Base-by-base conservation (phyloP, 2,888 invertebrate species). In the Petrolisthes manimaculis region DNA sequence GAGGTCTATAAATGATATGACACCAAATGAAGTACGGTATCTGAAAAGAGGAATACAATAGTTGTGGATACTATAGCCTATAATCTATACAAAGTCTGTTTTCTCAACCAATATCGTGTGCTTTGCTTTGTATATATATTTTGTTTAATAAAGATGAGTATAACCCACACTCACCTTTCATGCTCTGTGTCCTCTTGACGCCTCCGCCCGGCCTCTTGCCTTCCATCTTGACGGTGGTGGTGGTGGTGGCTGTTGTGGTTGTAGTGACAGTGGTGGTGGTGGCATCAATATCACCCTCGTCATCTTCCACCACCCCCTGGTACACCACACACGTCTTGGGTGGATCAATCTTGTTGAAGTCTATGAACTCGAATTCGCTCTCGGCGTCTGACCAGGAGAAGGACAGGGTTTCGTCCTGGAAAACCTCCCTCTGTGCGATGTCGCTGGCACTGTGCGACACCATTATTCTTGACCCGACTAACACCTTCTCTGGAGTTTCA, bases 371-470 rank as follows among this genome's bases (percentile, higher is more conserved):
- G 51, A 89, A 89, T 56, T 89, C 89, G 78, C 89, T 89, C 82
- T 89, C 89, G n/a, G 89, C 89, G 75, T 89, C 89, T 4, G 89
- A 89, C 89, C 89, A 89, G 4, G 89, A 82, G 85, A 89, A 85
- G 69, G 85, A 86, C 18, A 83, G 55, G 14, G 85, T 21, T 51
- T 89, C 89, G 9, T 51, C 71, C n/a, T 75, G 80, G 14, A 24
- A 80, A 21, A n/a, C 61, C 53, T 69, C 24, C 21, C n/a, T 53
- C n/a, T 4, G 8, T 0, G n/a, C 18, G 51, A n/a, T 53, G 53
- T 21, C 55, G 8, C 55, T 54, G 14, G 21, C 24, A 4, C 51
- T 3, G 51, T 77, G 74, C 21, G 51, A 12, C 69, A 61, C 67
- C 67, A 78, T 53, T 3, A 56, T 69, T 8, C 51, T 24, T 14